Conservation (phyloP, 1,140 invertebrate species). For the Steinernema feltiae region DNA sequence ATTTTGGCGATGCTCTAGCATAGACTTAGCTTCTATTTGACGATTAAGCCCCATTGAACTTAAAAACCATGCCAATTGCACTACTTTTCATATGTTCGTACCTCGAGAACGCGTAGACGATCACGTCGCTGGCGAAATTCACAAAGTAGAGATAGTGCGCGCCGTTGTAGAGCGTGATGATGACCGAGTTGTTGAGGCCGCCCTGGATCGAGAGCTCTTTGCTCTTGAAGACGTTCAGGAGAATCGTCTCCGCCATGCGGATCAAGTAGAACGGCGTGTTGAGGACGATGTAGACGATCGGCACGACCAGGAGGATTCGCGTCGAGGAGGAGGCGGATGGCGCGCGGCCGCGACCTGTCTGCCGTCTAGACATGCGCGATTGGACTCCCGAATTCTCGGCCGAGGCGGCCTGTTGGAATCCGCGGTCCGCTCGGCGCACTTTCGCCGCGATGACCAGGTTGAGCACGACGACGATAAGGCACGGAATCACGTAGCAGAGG, state of each 20-base stretch:
- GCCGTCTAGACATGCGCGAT: constrained; percentile 21
- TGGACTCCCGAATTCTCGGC: constrained; percentile 16
- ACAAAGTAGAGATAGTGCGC: constrained; percentile 57
- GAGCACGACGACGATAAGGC: constrained; percentile 48
- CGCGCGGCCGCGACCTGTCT: constrained; percentile 1
- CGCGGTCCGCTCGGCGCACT: constrained; percentile 30
- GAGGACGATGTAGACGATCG: constrained; percentile 55
- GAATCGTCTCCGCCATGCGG: constrained; percentile 50
- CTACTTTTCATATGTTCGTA: too few relatives aligned
- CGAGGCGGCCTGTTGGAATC: constrained; percentile 18
- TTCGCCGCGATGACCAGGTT: constrained; percentile 53
- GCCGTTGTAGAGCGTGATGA: constrained; percentile 41
- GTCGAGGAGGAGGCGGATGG: constrained; percentile 17
- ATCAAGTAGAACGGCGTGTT: constrained; percentile 56
- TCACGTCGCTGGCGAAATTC: constrained; percentile 54
- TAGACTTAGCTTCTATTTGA: too few relatives aligned
- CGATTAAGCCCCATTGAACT: too few relatives aligned
- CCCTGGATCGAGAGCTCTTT: constrained; percentile 36
- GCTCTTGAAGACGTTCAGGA: constrained; percentile 45
- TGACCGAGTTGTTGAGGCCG: constrained; percentile 2
- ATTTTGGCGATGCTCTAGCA: too few relatives aligned
- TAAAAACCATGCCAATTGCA: too few relatives aligned
- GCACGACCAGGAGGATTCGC: constrained; percentile 52
- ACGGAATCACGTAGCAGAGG: constrained; percentile 54
- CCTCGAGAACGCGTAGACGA: constrained; percentile 58